Evolutionary conservation across 2,113 vertebrate species (phyloP).

Genomic region (Heteronetta atricapilla): DNA sequence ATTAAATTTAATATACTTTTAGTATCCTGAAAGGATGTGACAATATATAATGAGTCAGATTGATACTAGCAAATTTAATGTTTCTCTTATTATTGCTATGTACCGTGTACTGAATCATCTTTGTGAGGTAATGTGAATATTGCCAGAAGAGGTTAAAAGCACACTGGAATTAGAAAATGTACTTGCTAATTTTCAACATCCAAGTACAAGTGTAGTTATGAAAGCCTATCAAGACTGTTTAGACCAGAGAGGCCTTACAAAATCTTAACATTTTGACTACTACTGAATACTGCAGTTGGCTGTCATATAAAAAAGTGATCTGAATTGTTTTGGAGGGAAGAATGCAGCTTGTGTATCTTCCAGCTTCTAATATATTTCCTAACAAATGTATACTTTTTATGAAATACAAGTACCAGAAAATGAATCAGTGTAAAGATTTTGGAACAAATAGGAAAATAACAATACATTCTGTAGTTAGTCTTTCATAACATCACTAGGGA

Average conservation of each 20-base stretch:
- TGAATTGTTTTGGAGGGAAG: not conserved
- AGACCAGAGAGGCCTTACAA: not conserved
- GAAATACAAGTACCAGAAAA: not conserved
- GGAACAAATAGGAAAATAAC: not conserved
- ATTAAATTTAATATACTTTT: not conserved
- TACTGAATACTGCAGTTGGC: not conserved
- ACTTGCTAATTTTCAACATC: not conserved
- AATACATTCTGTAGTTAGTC: not conserved
- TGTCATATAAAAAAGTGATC: not conserved
- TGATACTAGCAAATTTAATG: not conserved
- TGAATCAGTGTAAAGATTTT: not conserved
- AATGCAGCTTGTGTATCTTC: not conserved
- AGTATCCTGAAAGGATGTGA: not conserved
- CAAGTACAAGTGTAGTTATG: not conserved
- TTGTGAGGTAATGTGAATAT: not conserved
- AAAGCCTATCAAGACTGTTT: not conserved
- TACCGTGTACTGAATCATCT: not conserved
- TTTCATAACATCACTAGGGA: not conserved
- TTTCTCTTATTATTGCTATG: not conserved
- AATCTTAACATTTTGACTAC: not conserved
- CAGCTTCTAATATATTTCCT: not conserved
- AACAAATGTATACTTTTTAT: not conserved
- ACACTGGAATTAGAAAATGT: not conserved
- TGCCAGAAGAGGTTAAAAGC: not conserved
- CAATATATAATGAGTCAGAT: not conserved